Evolutionary conservation across 2,797 vertebrate genomes (phyloP), one percentile per base, ranked within the genome.

Genomic region (Anolis apletophallus): DNA sequence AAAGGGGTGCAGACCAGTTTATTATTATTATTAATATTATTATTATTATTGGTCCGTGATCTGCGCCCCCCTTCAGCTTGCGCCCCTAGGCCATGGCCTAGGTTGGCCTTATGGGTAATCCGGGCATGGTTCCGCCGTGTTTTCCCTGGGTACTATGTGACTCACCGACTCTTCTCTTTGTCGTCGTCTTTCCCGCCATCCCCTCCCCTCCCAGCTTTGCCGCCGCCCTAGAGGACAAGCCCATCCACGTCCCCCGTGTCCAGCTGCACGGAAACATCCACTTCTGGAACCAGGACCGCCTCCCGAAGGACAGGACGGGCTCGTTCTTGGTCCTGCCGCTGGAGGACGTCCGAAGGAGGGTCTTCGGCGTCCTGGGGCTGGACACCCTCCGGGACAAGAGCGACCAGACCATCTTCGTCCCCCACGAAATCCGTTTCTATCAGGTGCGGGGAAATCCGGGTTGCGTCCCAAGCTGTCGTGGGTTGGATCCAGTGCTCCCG

Each of bases 381-480:
- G 97, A 97, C 71, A 97, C 97, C 2, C 91, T 97, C 87, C 74
- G 21, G 86, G 96, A 97, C 11, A 46, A 72, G 4, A 19, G 76
- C 85, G 88, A 95, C 2, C 80, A 94, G 89, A 94, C 90, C 83
- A 93, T 96, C 87, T 97, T 97, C 68, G 87, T 95, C 34, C 87
- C 91, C 80, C 97, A 97, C 10, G 97, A 97, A 90, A 97, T 97
- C 86, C 89, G 81, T 57, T 97, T 97, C 94, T 97, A 96, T 6
- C 96, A 97, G 95, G 97, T 97, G 83, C 46, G 93, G 71, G 52
- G 46, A 32, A n/a, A 85, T 40, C 67, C 86, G 3, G 79, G 82
- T n/a, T n/a, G n/a, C n/a, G 40, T 40, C 40, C 40, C 2, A 5
- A 40, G 2, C 40, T 40, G 40, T 40, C 40, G 5, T 40, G 2